phyloP scores from a whole-genome alignment of 2,797 vertebrate species.

The Emys orbicularis region DNA sequence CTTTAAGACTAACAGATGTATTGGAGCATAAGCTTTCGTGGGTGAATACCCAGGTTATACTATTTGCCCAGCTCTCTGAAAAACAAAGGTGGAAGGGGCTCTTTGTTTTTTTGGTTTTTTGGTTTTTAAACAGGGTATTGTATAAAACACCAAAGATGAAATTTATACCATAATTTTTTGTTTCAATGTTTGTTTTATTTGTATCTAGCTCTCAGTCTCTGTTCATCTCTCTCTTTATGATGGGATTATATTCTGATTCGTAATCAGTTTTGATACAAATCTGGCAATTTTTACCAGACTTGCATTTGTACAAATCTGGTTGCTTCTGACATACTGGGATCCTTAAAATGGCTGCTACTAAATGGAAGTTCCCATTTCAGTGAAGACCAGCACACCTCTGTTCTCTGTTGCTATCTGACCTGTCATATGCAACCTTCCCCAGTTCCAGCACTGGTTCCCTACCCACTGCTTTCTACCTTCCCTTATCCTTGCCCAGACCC shows the following conservation, averaged over 20 bases:
- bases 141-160: not conserved
- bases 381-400: not conserved
- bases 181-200: conserved; percentile 34
- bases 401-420: rapidly evolving
- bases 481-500: not conserved
- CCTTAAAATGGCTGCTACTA: conserved; percentile 44
- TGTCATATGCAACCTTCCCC: rapidly evolving
- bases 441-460: not conserved
- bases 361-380: not conserved
- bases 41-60: not conserved
- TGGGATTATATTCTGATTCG: conserved; percentile 61
- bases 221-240: conserved; percentile 55
- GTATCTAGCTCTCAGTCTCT: not conserved
- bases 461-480: rapidly evolving
- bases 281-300: conserved; percentile 61
- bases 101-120: too few species aligned
- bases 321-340: not conserved
- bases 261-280: conserved; percentile 65
- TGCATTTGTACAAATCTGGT: not conserved
- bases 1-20: too few species aligned
- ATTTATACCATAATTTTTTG: not conserved
- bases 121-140: not conserved
- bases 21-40: too few species aligned
- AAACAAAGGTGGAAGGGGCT: not conserved
- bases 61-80: not conserved